Conservation (phyloP, 2,113 vertebrate species). For the Serranochromis macrocephalus region DNA sequence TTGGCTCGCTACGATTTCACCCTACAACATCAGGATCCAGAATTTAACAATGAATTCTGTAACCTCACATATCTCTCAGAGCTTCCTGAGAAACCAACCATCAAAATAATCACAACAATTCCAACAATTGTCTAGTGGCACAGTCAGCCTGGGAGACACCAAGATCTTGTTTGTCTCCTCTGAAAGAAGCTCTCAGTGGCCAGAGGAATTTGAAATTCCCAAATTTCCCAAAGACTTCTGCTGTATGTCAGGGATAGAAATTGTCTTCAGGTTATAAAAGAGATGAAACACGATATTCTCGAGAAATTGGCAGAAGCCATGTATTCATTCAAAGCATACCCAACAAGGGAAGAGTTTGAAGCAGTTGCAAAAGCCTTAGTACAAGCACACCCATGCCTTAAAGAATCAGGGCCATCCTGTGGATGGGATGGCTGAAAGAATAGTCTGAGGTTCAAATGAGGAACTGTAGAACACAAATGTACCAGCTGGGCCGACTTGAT, state of each 20-base stretch:
- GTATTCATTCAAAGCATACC: slow-evolving; percentile 7
- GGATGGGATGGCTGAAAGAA: not conserved
- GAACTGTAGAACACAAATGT: not conserved
- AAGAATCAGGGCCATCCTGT: not conserved
- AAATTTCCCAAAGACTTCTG: not conserved
- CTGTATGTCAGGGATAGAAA: not conserved
- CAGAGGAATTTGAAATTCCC: slow-evolving; percentile 9
- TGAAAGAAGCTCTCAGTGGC: slow-evolving; percentile 4
- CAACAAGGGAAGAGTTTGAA: not conserved
- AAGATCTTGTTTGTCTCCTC: not conserved
- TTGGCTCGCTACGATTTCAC: not conserved
- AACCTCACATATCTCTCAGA: not conserved
- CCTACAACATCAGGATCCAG: not conserved
- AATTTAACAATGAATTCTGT: not conserved
- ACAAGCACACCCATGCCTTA: not conserved
- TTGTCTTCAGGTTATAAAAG: not conserved
- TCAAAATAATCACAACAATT: not conserved
- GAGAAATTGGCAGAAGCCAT: slow-evolving; percentile 17
- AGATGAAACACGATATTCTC: slow-evolving; percentile 33
- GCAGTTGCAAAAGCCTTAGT: not conserved
- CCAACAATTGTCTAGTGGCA: not conserved
- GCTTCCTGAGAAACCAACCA: not conserved
- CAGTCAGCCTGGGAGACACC: not conserved
- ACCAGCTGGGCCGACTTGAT: not conserved
- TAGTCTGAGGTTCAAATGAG: not conserved